Base-by-base conservation (phyloP, 1,140 invertebrate species). In the Drosophila biarmipes region DNA sequence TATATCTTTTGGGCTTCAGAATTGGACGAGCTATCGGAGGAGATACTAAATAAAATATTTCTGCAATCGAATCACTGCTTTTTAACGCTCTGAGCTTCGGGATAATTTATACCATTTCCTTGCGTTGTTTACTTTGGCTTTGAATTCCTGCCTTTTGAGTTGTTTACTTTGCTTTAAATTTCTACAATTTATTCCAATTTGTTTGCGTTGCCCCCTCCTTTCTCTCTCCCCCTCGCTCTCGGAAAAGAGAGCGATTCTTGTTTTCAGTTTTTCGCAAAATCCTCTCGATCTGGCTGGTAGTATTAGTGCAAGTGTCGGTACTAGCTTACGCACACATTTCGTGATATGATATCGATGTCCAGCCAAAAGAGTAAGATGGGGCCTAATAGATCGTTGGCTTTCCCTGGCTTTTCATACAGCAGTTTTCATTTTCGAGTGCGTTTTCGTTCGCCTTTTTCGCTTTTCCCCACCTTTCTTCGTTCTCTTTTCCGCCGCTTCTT, bases 401-500 rank as follows among this genome's bases (percentile, higher is more conserved):
- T 80, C 67, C 15, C 66, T 61, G 55, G 69, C 46, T 63, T 72
- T 80, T 67, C 56, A 72, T 85, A 58, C 58, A 74, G 54, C 45
- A 17, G 63, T 81, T 80, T 84, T 82, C 71, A 74, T 78, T 80
- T 78, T 82, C 69, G 63, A 59, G 64, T 84, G 58, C 53, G 58
- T 57, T 80, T 79, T 55, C 69, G 59, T 63, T 63, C 29, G 34
- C 40, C 57, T 62, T 64, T 67, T 80, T 68, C 68, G 56, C 57
- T 59, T 58, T 73, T 73, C 75, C 56, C 78, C 78, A 75, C 77
- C 55, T 80, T 62, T 61, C 31, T 64, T 64, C 17, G 42, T 21
- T 29, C 34, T 52, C 34, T 49, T 49, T 49, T 49, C 27, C 27
- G n/a, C 37, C 31, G 58, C 61, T 66, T 24, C 14, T 40, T 34